Percentiles rank a stretch among this genome's conserved stretches.
Evolutionary conservation across 2,797 vertebrate genomes (phyloP).

Genomic region (Acanthurus tractus): DNA sequence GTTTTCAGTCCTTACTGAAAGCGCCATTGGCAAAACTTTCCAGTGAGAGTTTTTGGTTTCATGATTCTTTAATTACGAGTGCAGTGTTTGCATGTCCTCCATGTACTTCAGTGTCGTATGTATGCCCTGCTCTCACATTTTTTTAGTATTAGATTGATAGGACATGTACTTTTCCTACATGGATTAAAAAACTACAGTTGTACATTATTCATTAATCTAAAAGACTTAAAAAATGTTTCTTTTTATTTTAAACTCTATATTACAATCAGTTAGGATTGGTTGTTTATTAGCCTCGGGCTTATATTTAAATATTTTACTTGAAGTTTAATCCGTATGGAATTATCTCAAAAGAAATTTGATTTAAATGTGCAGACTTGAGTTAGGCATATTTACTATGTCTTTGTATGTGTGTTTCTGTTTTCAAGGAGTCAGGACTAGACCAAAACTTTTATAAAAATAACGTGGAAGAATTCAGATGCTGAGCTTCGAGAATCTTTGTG

Average conservation of each 20-base stretch:
- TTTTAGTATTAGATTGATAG: neutral
- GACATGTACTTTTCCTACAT: neutral
- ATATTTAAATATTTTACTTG: neutral
- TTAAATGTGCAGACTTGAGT: neutral
- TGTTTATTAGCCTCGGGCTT: too few relatives aligned
- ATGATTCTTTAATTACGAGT: neutral
- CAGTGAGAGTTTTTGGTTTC: too few relatives aligned
- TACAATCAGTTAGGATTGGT: too few relatives aligned
- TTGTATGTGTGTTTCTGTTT: neutral
- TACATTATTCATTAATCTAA: too few relatives aligned
- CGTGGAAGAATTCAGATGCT: slow-evolving; percentile 15
- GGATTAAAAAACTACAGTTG: too few relatives aligned
- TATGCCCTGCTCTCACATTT: too few relatives aligned
- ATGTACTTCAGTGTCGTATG: too few relatives aligned
- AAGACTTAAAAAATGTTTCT: too few relatives aligned
- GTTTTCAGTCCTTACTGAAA: neutral
- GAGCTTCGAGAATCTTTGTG: slow-evolving; percentile 58
- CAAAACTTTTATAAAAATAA: slow-evolving; percentile 28
- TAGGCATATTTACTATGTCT: too few relatives aligned
- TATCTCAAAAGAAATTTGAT: neutral
- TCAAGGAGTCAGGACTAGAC: neutral
- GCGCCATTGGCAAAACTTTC: neutral
- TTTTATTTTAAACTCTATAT: too few relatives aligned
- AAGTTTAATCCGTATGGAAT: neutral
- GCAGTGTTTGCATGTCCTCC: neutral